A percentile compares a stretch with the other conserved stretches of the same genome.
Conservation (phyloP, 37 sponge, comb jelly and placozoan species). For the Hexactinellida sp. region DNA sequence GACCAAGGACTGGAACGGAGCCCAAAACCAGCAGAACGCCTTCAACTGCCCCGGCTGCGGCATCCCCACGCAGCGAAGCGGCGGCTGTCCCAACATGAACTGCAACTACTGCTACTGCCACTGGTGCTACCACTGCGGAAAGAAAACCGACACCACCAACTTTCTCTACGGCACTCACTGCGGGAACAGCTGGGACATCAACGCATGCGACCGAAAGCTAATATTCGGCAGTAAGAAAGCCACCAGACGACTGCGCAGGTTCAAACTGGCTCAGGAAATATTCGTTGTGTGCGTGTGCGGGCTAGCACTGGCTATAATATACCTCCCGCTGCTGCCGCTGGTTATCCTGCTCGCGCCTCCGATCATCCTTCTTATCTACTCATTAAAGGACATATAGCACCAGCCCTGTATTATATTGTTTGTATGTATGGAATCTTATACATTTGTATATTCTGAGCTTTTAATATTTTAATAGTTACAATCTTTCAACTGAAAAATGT, state of each 20-base stretch:
- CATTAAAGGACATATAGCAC: neutral
- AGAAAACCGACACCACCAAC: neutral
- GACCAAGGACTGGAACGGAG: conserved; percentile 3
- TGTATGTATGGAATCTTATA: neutral
- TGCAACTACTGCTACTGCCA: neutral
- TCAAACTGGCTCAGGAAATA: neutral
- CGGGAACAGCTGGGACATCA: neutral
- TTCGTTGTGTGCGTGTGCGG: neutral
- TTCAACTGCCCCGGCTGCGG: neutral
- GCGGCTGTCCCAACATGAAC: neutral
- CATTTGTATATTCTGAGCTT: neutral
- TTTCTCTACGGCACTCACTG: neutral
- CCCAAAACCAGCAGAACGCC: neutral
- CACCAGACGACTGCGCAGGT: neutral
- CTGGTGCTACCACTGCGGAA: conserved; percentile 11
- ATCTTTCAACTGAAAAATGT: neutral
- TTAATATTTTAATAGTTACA: neutral
- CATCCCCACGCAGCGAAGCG: neutral
- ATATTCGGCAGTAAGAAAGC: neutral
- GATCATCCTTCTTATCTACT: neutral
- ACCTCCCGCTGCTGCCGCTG: neutral
- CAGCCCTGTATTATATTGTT: neutral
- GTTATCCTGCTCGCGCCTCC: neutral
- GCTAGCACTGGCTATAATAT: neutral
- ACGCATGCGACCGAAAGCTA: neutral